Percentiles rank a stretch among this genome's conserved stretches.
phyloP scores from a whole-genome alignment of 1,140 invertebrate genomes.

The Aphidius gifuensis region DNA sequence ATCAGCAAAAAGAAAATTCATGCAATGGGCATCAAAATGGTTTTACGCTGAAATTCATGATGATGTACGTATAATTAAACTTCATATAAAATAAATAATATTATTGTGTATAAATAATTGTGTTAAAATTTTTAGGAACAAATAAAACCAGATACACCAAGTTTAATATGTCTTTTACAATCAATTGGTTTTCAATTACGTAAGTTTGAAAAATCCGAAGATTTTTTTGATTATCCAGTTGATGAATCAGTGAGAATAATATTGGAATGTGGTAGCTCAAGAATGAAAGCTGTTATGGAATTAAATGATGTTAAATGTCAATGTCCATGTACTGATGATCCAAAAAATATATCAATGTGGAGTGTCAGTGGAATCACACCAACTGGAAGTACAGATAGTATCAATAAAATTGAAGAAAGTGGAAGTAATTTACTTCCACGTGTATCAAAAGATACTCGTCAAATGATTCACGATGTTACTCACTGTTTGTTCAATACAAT shows the following conservation, averaged over 20 bases:
- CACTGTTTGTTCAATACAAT: constrained; percentile 38
- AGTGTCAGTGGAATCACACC: constrained; percentile 40
- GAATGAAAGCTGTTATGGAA: constrained; percentile 42
- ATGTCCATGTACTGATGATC: constrained; percentile 35
- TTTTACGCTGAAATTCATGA: constrained; percentile 28
- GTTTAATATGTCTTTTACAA: constrained; percentile 37
- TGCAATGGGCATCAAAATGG: constrained; percentile 38
- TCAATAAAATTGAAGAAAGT: constrained; percentile 41
- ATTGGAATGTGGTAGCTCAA: constrained; percentile 41
- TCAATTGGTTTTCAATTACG: constrained; percentile 39
- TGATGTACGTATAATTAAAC: constrained; percentile 25
- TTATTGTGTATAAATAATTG: constrained; percentile 7
- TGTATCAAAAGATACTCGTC: constrained; percentile 34
- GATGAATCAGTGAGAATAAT: constrained; percentile 28
- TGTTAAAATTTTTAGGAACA: constrained; percentile 5
- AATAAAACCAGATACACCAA: constrained; percentile 36
- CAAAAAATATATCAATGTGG: constrained; percentile 42
- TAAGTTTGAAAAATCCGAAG: constrained; percentile 35
- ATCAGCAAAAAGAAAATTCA: constrained; percentile 29
- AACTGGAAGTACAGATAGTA: constrained; percentile 30
- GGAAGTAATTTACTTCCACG: constrained; percentile 42
- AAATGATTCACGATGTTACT: constrained; percentile 33
- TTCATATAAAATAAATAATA: neutral
- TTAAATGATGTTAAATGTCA: constrained; percentile 37
- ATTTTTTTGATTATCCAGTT: constrained; percentile 9